Evolutionary conservation across 2,113 vertebrate genomes (phyloP), one percentile per base, ranked within the genome.

Genomic region (Rhinolophus sinicus): DNA sequence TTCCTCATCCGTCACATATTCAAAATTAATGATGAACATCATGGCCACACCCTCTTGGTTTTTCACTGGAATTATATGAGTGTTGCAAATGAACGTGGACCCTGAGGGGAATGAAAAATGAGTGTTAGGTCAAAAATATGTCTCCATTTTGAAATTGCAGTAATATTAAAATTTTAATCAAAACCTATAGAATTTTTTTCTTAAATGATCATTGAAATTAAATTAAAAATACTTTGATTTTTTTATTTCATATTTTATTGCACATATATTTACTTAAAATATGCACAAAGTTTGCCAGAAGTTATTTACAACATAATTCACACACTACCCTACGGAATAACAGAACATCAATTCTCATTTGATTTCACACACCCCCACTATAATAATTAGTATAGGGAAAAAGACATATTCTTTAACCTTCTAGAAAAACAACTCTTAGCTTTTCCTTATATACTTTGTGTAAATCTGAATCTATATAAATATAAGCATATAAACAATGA

Each of bases 11-110:
- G 99, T 98, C 64, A 99, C 98, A 28, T 99, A 99, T 58, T 99
- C 99, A 96, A 99, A 99, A 97, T 99, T 99, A 96, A 99, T 98
- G 98, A 99, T 99, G 97, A 99, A 99, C 99, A 99, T 99, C 99
- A 99, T 99, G 92, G 99, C 99, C 96, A 99, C 98, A 0, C 99
- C 99, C 24, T 99, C 99, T 98, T 99, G 99, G 67, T 99, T 99
- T 98, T 99, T 99, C 98, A 99, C 99, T 26, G 99, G 99, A 98
- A 99, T 99, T 96, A 99, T 98, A 97, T 99, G 99, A 97, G 99
- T 99, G 97, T 99, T 99, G 97, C 99, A 99, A 98, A 99, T 99
- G 98, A 99, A 99, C 95, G 99, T 99, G 35, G 99, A 99, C 14
- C 99, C 99, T 99, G 91, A 33, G 93, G 33, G 97, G 82, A 54